Evolutionary conservation across 2,888 invertebrate genomes (phyloP).

Genomic region (Mythimna ferrago): DNA sequence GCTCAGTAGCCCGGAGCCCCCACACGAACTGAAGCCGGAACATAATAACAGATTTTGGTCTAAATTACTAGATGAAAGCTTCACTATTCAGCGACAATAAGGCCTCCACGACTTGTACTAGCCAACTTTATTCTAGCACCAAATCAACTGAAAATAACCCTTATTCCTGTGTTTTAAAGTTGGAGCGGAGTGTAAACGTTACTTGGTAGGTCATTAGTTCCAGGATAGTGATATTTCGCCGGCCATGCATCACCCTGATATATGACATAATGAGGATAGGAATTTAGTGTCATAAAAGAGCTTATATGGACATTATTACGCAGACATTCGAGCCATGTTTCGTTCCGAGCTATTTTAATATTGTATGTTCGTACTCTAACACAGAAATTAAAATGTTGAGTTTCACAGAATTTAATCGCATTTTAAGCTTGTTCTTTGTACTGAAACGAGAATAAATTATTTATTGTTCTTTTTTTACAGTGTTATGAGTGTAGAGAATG

Average conservation of each 20-base stretch:
- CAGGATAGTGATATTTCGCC: conserved; percentile 68
- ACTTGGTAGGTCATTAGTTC: conserved; percentile 69
- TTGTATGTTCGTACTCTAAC: conserved; percentile 29
- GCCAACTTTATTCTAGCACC: neutral
- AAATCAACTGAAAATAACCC: conserved; percentile 35
- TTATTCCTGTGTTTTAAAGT: conserved; percentile 18
- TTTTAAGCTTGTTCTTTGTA: conserved; percentile 38
- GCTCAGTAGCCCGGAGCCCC: neutral
- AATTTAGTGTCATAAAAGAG: conserved; percentile 68
- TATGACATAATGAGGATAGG: conserved; percentile 75
- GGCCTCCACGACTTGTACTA: conserved; percentile 46
- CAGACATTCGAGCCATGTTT: conserved; percentile 31
- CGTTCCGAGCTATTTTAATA: conserved; percentile 41
- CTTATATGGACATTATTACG: conserved; percentile 57
- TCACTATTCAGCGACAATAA: conserved; percentile 65
- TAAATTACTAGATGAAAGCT: conserved; percentile 66
- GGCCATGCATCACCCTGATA: conserved; percentile 73
- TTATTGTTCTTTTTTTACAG: conserved; percentile 21
- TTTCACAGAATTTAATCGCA: conserved; percentile 35
- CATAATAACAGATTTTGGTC: conserved; percentile 68
- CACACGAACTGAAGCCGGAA: conserved; percentile 47
- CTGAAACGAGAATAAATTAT: conserved; percentile 20
- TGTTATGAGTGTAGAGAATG: neutral
- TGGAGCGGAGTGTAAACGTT: neutral
- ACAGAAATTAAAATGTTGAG: conserved; percentile 42